Percentiles rank a stretch among this genome's conserved stretches.
These are phyloP conservation scores for Eospalax fontanierii DNA, from an alignment of 2,797 vertebrate species.

Conservation along the genomic window DNA sequence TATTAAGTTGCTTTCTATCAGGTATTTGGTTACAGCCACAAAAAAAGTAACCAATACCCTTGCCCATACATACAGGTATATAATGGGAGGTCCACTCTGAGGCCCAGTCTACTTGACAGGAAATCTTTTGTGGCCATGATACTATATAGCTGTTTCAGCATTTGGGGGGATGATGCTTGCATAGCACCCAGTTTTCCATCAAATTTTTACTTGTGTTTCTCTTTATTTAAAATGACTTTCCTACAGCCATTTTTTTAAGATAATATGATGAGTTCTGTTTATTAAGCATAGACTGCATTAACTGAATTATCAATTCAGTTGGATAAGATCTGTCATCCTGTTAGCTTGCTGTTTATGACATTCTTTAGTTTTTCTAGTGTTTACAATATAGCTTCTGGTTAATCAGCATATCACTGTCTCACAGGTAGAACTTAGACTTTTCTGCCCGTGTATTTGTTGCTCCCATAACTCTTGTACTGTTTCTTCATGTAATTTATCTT, in stretches of 20 bases:
- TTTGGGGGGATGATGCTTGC: neutral
- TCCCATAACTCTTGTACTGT: accelerated
- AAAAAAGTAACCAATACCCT: neutral
- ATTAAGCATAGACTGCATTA: neutral
- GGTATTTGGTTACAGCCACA: neutral
- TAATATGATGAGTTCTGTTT: neutral
- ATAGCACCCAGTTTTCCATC: too few relatives aligned
- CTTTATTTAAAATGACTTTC: neutral
- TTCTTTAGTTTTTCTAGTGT: neutral
- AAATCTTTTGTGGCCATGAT: neutral
- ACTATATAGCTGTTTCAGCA: accelerated
- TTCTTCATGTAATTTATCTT: neutral
- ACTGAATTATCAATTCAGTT: neutral
- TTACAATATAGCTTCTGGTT: neutral
- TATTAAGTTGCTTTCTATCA: neutral
- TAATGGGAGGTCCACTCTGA: accelerated
- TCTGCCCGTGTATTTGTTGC: accelerated
- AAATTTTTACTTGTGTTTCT: neutral
- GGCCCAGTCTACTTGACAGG: neutral
- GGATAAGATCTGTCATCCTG: neutral
- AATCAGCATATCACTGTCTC: neutral
- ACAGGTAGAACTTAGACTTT: accelerated
- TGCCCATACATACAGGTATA: neutral
- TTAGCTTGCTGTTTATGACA: neutral
- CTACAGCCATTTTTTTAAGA: neutral